A percentile compares a stretch with the other conserved stretches of the same genome.
Evolutionary conservation across 1,140 invertebrate species (phyloP).

Genomic region (Halotydeus destructor): DNA sequence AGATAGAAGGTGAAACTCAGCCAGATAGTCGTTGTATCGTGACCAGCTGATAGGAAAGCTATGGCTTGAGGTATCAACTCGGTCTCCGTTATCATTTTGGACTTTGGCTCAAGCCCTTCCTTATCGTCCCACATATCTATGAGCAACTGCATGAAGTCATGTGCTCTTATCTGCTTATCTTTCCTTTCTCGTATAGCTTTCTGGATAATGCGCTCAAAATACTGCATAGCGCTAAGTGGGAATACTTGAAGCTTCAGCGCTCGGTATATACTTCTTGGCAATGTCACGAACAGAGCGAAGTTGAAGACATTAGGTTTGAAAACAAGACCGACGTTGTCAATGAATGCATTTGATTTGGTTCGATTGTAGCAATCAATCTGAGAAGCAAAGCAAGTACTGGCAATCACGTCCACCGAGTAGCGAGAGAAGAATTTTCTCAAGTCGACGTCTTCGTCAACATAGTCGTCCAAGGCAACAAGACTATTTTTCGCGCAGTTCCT

Average conservation of each 20-base stretch:
- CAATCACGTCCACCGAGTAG: constrained; percentile 38
- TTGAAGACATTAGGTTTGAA: background rate
- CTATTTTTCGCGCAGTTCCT: background rate
- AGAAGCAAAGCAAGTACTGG: constrained; percentile 31
- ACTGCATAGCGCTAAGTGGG: too few relatives aligned
- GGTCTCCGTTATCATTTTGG: constrained; percentile 6
- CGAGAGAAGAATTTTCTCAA: constrained; percentile 10
- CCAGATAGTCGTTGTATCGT: constrained; percentile 28
- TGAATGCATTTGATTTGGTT: constrained; percentile 3
- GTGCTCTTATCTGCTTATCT: background rate
- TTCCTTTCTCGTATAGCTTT: constrained; percentile 2
- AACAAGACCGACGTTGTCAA: background rate
- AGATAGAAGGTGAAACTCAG: constrained; percentile 28
- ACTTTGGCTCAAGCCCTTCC: constrained; percentile 3
- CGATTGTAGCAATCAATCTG: constrained; percentile 29
- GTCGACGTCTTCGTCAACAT: background rate
- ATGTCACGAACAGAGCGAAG: background rate
- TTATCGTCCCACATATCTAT: constrained; percentile 3
- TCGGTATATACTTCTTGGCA: background rate
- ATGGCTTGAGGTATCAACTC: background rate
- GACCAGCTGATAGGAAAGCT: constrained; percentile 26
- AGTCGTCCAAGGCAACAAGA: background rate
- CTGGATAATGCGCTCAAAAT: too few relatives aligned
- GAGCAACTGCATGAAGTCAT: constrained; percentile 11
- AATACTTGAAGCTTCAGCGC: background rate